A percentile compares a stretch with the other conserved stretches of the same genome.
Evolutionary conservation across 2,888 invertebrate genomes (phyloP).

Genomic region (Ophioninae sp.): DNA sequence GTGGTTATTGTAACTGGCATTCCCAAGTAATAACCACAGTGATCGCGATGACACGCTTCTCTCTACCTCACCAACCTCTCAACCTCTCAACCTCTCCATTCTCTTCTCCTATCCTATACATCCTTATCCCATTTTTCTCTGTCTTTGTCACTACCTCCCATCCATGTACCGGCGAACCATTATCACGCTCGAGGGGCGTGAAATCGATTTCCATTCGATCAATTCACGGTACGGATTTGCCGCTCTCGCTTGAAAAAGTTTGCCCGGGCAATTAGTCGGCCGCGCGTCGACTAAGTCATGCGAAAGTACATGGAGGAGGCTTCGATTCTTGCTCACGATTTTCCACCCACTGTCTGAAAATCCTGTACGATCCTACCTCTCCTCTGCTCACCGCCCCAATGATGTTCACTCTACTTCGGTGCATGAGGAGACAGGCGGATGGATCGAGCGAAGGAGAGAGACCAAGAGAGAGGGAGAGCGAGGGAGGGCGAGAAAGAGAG

Average conservation of each 20-base stretch:
- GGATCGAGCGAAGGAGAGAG: conserved; percentile 8
- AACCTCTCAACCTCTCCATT: conserved; percentile 12
- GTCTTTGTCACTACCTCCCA: conserved; percentile 32
- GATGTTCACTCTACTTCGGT: conserved; percentile 10
- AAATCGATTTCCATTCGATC: conserved; percentile 70
- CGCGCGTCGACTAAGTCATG: conserved; percentile 63
- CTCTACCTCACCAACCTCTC: not conserved
- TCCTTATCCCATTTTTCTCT: not conserved
- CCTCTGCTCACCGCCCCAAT: conserved; percentile 12
- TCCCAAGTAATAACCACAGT: conserved; percentile 3
- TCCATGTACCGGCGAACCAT: conserved; percentile 64
- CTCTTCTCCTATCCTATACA: not conserved
- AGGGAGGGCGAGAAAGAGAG: conserved; percentile 20
- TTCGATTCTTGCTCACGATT: conserved; percentile 33
- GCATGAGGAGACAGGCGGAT: conserved; percentile 10
- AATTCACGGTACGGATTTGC: conserved; percentile 64
- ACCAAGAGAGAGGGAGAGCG: conserved; percentile 24
- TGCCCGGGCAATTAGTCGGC: conserved; percentile 69
- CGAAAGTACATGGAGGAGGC: conserved; percentile 63
- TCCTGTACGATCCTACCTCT: conserved; percentile 30
- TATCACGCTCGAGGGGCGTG: conserved; percentile 64
- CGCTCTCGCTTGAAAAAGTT: conserved; percentile 64
- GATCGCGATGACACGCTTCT: conserved; percentile 19
- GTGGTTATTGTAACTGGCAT: not conserved
- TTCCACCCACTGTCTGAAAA: conserved; percentile 29